These are phyloP conservation scores for Meiosimyza platycephala DNA, from an alignment of 2,888 invertebrate genomes.

Conservation along the genomic window DNA sequence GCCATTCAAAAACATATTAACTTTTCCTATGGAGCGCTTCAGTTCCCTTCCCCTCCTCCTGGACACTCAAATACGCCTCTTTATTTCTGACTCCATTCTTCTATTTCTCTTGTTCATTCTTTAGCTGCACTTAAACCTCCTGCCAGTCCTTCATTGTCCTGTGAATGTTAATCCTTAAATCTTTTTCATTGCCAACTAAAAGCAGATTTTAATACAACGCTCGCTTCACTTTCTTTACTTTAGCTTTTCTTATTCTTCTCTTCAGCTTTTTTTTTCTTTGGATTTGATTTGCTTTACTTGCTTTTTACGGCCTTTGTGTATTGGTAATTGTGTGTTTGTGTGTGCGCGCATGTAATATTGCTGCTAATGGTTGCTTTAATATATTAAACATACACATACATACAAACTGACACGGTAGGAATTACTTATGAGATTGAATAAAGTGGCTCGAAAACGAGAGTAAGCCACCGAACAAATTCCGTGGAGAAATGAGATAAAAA, in stretches of 20 bases:
- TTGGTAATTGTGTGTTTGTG: neutral
- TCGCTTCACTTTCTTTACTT: slow-evolving; percentile 26
- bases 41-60: neutral
- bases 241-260: neutral
- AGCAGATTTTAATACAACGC: slow-evolving; percentile 27
- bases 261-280: neutral
- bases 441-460: no score
- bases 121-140: slow-evolving; percentile 12
- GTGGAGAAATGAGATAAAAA: no score
- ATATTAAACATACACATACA: slow-evolving; percentile 15
- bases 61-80: neutral
- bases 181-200: slow-evolving; percentile 32
- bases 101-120: slow-evolving; percentile 8
- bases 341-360: slow-evolving; percentile 3
- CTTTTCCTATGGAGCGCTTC: neutral
- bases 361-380: slow-evolving; percentile 24
- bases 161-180: slow-evolving; percentile 35
- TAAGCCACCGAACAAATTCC: no score
- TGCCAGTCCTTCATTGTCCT: slow-evolving; percentile 26
- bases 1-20: slow-evolving; percentile 29
- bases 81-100: neutral
- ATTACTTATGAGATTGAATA: neutral
- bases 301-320: neutral
- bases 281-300: neutral
- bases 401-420: neutral